Conservation (phyloP, 2,888 invertebrate species). For the Bombylius discolor region DNA sequence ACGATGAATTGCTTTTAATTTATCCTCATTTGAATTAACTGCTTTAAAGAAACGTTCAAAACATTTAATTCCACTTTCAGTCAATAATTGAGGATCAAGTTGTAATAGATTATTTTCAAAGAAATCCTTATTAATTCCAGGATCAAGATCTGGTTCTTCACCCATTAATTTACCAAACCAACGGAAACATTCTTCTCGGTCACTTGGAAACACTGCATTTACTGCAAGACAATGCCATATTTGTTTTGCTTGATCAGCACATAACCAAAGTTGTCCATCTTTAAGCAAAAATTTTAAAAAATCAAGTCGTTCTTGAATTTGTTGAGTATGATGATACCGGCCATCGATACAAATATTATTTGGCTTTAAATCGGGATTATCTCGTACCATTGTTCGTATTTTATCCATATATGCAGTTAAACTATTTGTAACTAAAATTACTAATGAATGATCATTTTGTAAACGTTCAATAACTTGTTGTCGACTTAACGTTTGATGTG, state of each 20-base stretch:
- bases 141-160: constrained; percentile 92
- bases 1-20: constrained; percentile 73
- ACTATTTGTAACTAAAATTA: constrained; percentile 87
- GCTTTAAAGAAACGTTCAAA: constrained; percentile 55
- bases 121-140: constrained; percentile 89
- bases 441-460: constrained; percentile 83
- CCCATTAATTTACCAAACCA: constrained; percentile 97
- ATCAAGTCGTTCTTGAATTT: constrained; percentile 87
- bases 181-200: constrained; percentile 92
- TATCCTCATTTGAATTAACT: constrained; percentile 89
- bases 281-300: constrained; percentile 84
- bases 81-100: constrained; percentile 78
- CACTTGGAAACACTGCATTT: constrained; percentile 79
- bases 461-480: constrained; percentile 76
- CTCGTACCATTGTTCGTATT: constrained; percentile 44
- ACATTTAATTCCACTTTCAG: constrained; percentile 91
- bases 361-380: constrained; percentile 61
- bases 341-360: constrained; percentile 69
- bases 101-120: constrained; percentile 90
- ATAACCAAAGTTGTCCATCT: constrained; percentile 93
- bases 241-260: constrained; percentile 91
- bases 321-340: constrained; percentile 79
- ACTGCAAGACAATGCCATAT: constrained; percentile 95
- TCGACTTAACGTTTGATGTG: constrained; percentile 40
- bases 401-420: constrained; percentile 82